These are phyloP conservation scores for Saturnia pavonia DNA, from an alignment of 2,888 invertebrate species.

Conservation along the genomic window DNA sequence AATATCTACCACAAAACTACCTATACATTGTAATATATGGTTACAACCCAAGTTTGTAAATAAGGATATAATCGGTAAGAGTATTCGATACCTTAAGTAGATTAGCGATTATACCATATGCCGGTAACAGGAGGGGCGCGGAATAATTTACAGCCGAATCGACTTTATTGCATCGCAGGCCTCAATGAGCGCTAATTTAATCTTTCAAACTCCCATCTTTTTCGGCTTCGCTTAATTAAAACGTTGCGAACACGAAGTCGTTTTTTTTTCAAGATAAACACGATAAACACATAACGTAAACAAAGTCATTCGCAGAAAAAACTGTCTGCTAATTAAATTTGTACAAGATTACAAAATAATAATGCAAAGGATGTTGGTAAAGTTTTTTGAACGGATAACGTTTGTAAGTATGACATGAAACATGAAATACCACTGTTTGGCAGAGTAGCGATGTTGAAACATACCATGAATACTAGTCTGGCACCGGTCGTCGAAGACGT, in stretches of 20 bases:
- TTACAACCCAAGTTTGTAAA: background rate
- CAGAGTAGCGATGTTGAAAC: conserved; percentile 48
- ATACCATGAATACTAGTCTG: conserved; percentile 61
- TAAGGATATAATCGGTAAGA: conserved; percentile 32
- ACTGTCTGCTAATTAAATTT: conserved; percentile 5
- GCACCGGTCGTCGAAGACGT: conserved; percentile 58
- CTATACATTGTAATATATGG: background rate
- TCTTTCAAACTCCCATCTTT: conserved; percentile 45
- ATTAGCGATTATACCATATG: conserved; percentile 65
- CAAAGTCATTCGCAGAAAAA: conserved; percentile 3
- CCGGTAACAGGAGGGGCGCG: conserved; percentile 57
- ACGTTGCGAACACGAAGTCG: conserved; percentile 33
- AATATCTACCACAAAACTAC: background rate
- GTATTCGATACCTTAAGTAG: conserved; percentile 45
- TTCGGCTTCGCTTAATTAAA: conserved; percentile 41
- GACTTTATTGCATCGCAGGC: conserved; percentile 65
- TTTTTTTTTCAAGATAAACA: conserved; percentile 13
- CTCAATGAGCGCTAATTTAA: conserved; percentile 58
- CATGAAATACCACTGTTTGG: conserved; percentile 26
- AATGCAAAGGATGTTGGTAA: background rate
- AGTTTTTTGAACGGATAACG: background rate
- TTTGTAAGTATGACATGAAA: background rate
- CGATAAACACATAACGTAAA: background rate
- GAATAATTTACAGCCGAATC: conserved; percentile 60
- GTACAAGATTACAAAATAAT: background rate